phyloP scores from a whole-genome alignment of 1,140 invertebrate species.

The Nasonia giraulti region DNA sequence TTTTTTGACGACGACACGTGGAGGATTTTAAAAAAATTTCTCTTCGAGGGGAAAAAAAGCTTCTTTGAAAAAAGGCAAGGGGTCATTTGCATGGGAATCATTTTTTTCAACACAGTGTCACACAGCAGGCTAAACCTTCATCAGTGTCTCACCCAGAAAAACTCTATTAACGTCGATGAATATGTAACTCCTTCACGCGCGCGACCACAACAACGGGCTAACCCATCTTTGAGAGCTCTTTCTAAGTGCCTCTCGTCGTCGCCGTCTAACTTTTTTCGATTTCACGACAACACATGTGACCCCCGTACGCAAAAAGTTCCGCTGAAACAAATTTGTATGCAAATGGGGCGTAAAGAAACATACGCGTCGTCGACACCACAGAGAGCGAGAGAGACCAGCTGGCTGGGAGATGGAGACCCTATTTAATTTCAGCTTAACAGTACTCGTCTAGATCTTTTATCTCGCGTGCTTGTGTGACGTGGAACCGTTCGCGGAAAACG shows the following conservation, averaged over 20 bases:
- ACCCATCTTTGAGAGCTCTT: background rate
- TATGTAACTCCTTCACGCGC: background rate
- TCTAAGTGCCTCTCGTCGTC: background rate
- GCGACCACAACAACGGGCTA: background rate
- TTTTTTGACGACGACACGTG: too few relatives aligned
- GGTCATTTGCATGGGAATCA: background rate
- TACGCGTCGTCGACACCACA: background rate
- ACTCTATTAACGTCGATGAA: conserved; percentile 8
- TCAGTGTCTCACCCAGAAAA: background rate
- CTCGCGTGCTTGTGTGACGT: background rate
- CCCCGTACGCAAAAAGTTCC: background rate
- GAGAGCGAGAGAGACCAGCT: background rate
- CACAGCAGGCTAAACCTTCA: background rate
- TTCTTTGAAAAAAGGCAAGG: background rate
- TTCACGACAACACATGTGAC: background rate
- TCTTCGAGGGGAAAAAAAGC: too few relatives aligned
- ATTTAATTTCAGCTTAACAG: conserved; percentile 25
- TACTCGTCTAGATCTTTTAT: background rate
- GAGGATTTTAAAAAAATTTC: too few relatives aligned
- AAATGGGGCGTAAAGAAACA: conserved; percentile 26
- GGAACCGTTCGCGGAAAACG: background rate
- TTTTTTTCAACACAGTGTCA: background rate
- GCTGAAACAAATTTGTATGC: conserved; percentile 10
- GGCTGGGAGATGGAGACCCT: background rate
- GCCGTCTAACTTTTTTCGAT: conserved; percentile 9